Evolutionary conservation across 2,888 invertebrate genomes (phyloP), one percentile per base, ranked within the genome.

Genomic region (Alentia gelatinosa): DNA sequence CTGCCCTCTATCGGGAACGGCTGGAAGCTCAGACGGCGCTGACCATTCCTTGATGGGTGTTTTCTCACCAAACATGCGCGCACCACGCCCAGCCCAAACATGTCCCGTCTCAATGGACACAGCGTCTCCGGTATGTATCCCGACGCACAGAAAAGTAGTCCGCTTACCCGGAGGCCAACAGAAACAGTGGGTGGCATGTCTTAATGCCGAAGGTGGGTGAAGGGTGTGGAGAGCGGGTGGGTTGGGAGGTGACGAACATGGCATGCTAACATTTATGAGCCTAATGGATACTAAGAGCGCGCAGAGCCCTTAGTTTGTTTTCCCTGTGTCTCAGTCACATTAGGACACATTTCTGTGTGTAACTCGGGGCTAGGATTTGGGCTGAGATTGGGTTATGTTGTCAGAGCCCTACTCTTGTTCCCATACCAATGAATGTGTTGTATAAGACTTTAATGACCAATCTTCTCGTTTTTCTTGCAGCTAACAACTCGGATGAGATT

Each of bases 401-500:
- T n/a, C n/a, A n/a, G n/a, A n/a, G n/a, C n/a, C n/a, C n/a, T n/a
- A n/a, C n/a, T n/a, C n/a, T n/a, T n/a, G n/a, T n/a, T n/a, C 9
- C 47, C 9, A 47, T 19, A 47, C 47, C 47, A 47, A 19, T 47
- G 9, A 12, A 47, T 47, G 47, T 47, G 9, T 47, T 47, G 47
- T 47, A 19, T n/a, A n/a, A n/a, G n/a, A n/a, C n/a, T n/a, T n/a
- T n/a, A n/a, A n/a, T n/a, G n/a, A n/a, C n/a, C n/a, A n/a, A n/a
- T n/a, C n/a, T n/a, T n/a, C n/a, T n/a, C n/a, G n/a, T n/a, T n/a
- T 9, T 83, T 42, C 30, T 86, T 86, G 23, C 86, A 86, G 86
- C 86, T 5, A 86, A 86, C 50, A 86, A 86, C 33, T 86, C 86
- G 3, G 86, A 86, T n/a, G 86, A 86, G 47, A 33, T 86, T 15